Base-by-base conservation (phyloP, 2,797 vertebrate genomes). In the Myotis pilosus region DNA sequence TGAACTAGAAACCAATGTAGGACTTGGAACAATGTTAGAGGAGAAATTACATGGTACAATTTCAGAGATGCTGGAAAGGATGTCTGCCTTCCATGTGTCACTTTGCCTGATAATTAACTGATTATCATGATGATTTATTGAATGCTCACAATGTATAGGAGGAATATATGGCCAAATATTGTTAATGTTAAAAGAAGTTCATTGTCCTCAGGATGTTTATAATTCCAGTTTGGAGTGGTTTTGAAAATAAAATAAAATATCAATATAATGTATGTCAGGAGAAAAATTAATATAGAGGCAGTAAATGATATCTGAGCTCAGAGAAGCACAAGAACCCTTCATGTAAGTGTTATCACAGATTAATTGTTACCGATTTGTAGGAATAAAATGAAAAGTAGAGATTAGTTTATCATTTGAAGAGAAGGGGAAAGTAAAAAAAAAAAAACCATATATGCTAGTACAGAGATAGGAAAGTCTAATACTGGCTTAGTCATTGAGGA, bases 191-290 rank as follows among this genome's bases (percentile, higher is more conserved):
- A 91, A 95, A 95, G 22, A 71, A 74, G 17, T 60, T 93, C 69
- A 72, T 15, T 92, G 51, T 2, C 41, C 20, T 83, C 55, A 41
- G 44, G n/a, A 75, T 69, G 38, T 79, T 93, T 96, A 76, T 64
- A 68, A 87, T 84, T 94, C n/a, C 20, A 84, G 66, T 76, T 94
- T 94, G 28, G 17, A 91, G 6, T 93, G 28, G 19, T 78, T 94
- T 68, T 88, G 89, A 57, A 89, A 93, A 92, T 68, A 53, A 86
- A 94, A 60, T 66, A 78, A 47, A 93, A 92, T 94, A 82, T 84
- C 28, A 89, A 33, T 79, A 16, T 17, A 71, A 71, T 80, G 4
- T 53, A 55, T 1, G 3, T 64, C 57, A 89, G 76, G 60, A 64
- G 60, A 80, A 76, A 94, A 89, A 92, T 81, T 76, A 89, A 91